A percentile compares a stretch with the other conserved stretches of the same genome.
These are phyloP conservation scores for Bombus pyrosoma DNA, from an alignment of 1,140 invertebrate species.

Conservation along the genomic window DNA sequence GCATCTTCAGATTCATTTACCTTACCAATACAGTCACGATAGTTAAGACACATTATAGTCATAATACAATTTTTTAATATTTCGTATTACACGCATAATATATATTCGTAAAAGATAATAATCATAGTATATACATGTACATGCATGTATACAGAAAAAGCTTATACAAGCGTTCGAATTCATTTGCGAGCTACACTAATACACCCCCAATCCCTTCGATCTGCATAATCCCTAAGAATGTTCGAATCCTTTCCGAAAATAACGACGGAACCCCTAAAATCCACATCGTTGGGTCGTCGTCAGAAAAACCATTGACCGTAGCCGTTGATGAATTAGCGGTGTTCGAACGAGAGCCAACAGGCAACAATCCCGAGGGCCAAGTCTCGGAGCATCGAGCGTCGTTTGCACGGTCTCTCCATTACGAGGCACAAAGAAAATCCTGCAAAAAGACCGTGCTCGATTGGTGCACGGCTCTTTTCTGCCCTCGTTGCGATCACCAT, in stretches of 20 bases:
- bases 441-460: slow-evolving; percentile 51
- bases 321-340: slow-evolving; percentile 32
- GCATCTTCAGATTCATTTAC: no score
- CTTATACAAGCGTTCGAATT: no score
- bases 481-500: slow-evolving; percentile 35
- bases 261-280: no score
- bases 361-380: slow-evolving; percentile 12
- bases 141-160: no score
- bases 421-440: slow-evolving; percentile 41
- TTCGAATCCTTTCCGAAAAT: background rate
- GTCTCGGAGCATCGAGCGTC: background rate
- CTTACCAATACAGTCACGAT: no score
- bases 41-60: no score
- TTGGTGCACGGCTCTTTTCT: slow-evolving; percentile 39
- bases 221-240: background rate
- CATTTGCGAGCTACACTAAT: no score
- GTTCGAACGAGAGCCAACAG: slow-evolving; percentile 1
- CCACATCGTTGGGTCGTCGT: no score
- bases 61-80: no score
- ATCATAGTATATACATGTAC: no score
- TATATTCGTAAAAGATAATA: no score
- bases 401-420: slow-evolving; percentile 32
- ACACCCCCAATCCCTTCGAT: background rate
- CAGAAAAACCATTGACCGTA: slow-evolving; percentile 3
- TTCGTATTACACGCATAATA: no score